Conservation (phyloP, 2,113 vertebrate genomes). For the Pavo muticus region DNA sequence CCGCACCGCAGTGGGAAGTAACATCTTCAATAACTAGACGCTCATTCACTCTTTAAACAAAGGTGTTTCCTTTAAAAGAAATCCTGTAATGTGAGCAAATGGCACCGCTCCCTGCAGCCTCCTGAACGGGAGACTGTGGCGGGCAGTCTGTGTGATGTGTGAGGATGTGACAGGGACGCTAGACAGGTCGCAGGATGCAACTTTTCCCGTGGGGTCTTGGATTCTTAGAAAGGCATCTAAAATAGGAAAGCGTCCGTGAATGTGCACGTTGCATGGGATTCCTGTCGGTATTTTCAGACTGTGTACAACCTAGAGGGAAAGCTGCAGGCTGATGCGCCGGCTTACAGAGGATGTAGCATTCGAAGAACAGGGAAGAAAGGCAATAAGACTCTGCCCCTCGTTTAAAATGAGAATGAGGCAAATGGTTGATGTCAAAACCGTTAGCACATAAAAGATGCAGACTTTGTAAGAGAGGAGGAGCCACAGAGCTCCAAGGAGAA, state of each 20-base stretch:
- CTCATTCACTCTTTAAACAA: neutral
- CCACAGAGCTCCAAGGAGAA: slow-evolving; percentile 57
- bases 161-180: neutral
- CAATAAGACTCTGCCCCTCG: slow-evolving; percentile 36
- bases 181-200: neutral
- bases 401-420: slow-evolving; percentile 68
- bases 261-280: neutral
- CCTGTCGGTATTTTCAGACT: slow-evolving; percentile 45
- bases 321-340: slow-evolving; percentile 22
- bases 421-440: slow-evolving; percentile 72
- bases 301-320: neutral
- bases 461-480: slow-evolving; percentile 62
- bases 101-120: neutral
- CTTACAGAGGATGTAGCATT: neutral
- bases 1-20: neutral
- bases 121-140: neutral
- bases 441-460: slow-evolving; percentile 66
- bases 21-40: neutral
- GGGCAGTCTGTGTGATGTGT: rapidly evolving
- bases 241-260: neutral
- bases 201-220: neutral
- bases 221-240: slow-evolving; percentile 35
- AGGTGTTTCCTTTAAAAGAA: neutral
- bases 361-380: slow-evolving; percentile 17
- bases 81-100: neutral